phyloP scores from a whole-genome alignment of 1,140 invertebrate genomes.

The Acromyrmex charruanus region DNA sequence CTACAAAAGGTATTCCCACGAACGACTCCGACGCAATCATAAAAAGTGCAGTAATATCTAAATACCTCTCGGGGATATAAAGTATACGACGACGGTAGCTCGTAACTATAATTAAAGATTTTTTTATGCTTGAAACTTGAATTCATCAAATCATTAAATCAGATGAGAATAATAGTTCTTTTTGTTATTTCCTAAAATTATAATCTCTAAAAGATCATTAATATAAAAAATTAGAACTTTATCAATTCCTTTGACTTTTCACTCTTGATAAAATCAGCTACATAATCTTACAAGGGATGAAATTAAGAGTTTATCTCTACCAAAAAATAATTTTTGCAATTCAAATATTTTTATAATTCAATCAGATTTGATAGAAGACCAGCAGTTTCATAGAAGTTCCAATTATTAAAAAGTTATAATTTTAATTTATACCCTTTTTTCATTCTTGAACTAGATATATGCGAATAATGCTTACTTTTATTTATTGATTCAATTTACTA shows the following conservation, averaged over 20 bases:
- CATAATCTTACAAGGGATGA: not conserved
- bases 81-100: not conserved
- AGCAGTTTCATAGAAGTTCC: not conserved
- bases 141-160: conserved; percentile 3
- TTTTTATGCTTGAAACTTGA: not conserved
- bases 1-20: conserved; percentile 11
- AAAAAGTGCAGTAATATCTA: conserved; percentile 35
- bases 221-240: conserved; percentile 14
- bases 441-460: not conserved
- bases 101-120: conserved; percentile 13
- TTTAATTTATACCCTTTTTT: not conserved
- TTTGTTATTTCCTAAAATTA: conserved; percentile 4
- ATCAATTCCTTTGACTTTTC: not conserved
- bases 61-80: not conserved
- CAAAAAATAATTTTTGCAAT: not conserved
- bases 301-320: not conserved
- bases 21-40: not conserved
- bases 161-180: not conserved
- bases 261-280: not conserved
- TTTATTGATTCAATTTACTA: not conserved
- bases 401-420: not conserved
- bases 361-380: not conserved
- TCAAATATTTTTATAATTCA: not conserved
- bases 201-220: not conserved
- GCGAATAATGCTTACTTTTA: not conserved